Conservation (phyloP, 2,797 vertebrate species). For the Hyperoplus lanceolatus region DNA sequence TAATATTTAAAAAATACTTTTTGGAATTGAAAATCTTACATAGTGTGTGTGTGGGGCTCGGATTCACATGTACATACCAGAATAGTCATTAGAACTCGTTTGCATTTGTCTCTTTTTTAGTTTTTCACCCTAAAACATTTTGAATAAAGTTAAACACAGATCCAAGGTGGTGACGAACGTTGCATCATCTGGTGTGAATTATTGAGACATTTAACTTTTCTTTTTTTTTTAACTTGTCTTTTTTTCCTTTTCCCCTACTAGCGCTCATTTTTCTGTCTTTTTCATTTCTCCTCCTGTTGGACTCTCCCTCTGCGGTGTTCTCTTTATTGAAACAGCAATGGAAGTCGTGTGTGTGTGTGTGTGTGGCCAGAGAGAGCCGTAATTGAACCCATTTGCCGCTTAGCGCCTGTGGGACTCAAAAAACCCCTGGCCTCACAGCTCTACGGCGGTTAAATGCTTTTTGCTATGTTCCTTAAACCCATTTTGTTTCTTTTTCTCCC, state of each 20-base stretch:
- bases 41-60: neutral
- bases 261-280: slow-evolving; percentile 77
- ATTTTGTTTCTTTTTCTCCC: slow-evolving; percentile 73
- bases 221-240: slow-evolving; percentile 35
- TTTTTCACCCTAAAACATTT: slow-evolving; percentile 45
- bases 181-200: slow-evolving; percentile 86
- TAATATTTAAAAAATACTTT: no score
- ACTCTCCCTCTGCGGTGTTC: slow-evolving; percentile 69
- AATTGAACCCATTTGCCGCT: slow-evolving; percentile 90
- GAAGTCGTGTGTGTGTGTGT: slow-evolving; percentile 72
- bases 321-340: slow-evolving; percentile 82
- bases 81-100: slow-evolving; percentile 14
- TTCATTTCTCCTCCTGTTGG: slow-evolving; percentile 77
- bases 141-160: slow-evolving; percentile 61
- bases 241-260: slow-evolving; percentile 31
- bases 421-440: slow-evolving; percentile 74
- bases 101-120: slow-evolving; percentile 29
- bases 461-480: slow-evolving; percentile 81
- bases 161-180: slow-evolving; percentile 72
- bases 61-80: slow-evolving; percentile 44
- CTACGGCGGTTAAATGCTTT: slow-evolving; percentile 80
- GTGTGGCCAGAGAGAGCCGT: slow-evolving; percentile 82
- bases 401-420: slow-evolving; percentile 86
- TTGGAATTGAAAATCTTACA: no score
- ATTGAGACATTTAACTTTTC: slow-evolving; percentile 58